Evolutionary conservation across 2,113 vertebrate genomes (phyloP).

Genomic region (Nycticebus coucang): DNA sequence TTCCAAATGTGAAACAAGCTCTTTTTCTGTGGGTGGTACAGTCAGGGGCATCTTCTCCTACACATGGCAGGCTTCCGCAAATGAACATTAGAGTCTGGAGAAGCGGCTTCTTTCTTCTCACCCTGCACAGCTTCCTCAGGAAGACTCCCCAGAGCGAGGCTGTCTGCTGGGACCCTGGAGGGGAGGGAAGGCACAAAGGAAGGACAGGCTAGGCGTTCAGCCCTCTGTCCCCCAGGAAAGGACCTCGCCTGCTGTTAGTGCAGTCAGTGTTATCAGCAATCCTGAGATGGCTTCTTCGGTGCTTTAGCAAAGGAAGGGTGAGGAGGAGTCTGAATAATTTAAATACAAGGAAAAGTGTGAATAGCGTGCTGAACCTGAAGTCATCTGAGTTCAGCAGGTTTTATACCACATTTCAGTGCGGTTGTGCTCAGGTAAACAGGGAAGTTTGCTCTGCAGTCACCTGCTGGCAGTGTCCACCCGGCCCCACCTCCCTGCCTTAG

Average conservation of each 20-base stretch:
- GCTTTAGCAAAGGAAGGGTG: neutral
- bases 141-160: neutral
- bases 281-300: neutral
- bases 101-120: neutral
- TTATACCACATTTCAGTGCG: rapidly evolving
- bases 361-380: neutral
- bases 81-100: neutral
- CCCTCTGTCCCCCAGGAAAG: neutral
- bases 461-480: neutral
- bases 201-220: neutral
- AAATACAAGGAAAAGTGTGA: neutral
- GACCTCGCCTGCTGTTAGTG: neutral
- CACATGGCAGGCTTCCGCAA: rapidly evolving
- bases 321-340: neutral
- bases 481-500: neutral
- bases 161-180: neutral
- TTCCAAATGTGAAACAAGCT: neutral
- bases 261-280: neutral
- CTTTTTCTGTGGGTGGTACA: no score
- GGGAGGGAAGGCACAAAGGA: no score
- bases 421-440: neutral
- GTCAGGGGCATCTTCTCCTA: no score
- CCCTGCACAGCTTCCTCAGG: neutral
- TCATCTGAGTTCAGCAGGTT: neutral
- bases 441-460: no score